Evolutionary conservation across 2,888 invertebrate genomes (phyloP), one percentile per base, ranked within the genome.

Genomic region (Coenonympha glycerion): DNA sequence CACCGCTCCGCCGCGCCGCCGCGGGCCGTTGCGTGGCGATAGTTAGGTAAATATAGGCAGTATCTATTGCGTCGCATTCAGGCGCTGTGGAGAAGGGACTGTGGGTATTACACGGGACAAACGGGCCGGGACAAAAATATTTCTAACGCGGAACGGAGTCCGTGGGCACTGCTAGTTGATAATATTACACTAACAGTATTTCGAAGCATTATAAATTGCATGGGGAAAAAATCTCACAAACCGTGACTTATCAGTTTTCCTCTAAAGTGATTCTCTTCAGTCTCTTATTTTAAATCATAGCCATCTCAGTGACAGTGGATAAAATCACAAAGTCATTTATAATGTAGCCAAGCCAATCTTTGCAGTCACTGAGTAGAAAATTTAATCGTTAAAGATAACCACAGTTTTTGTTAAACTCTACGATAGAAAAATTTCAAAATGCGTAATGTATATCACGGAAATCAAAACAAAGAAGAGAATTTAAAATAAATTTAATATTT

Each of bases 321-420:
- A 39, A 39, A 39, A 39, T 39, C 9, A 15, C 37, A 37, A 21
- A 22, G 37, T 39, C 22, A 39, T 39, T 39, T 39, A 24, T 22
- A 39, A 39, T n/a, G n/a, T n/a, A n/a, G n/a, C n/a, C n/a, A n/a
- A n/a, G n/a, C 15, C 39, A 39, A 39, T 39, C 15, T 39, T 39
- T 24, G 24, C 39, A 39, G 24, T 22, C 13, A 13, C 13, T 6
- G 13, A 30, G 30, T 3, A 21, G 22, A 37, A 3, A 39, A 24
- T 22, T 24, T 13, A 22, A 13, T 39, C 13, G 1, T 13, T 13
- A 13, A 30, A 30, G n/a, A n/a, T 26, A 26, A 26, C n/a, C 26
- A 26, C 22, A 6, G 21, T 28, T 31, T 31, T 2, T 31, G 13
- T 11, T 30, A n/a, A n/a, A 11, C 11, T 3, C n/a, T 11, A 8